A percentile compares a stretch with the other conserved stretches of the same genome.
phyloP scores from a whole-genome alignment of 2,888 invertebrate genomes.

The Leistus spinibarbis region DNA sequence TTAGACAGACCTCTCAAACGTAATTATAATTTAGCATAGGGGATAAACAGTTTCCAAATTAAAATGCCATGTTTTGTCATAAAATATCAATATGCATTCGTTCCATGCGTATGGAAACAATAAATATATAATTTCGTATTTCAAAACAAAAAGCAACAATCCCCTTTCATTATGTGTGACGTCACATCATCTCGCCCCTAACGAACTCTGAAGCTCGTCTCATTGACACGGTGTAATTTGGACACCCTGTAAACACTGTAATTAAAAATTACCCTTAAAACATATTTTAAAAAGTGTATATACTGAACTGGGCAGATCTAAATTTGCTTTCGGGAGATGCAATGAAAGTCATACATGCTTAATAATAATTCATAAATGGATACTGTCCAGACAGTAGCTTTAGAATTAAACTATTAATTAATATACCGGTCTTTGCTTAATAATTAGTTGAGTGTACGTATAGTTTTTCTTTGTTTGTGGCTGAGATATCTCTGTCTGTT shows the following conservation, averaged over 20 bases:
- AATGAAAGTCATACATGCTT: background rate
- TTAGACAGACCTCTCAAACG: too few species aligned
- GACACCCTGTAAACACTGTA: constrained; percentile 41
- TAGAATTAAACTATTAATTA: constrained; percentile 9
- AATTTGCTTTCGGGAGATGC: background rate
- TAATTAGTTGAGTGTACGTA: constrained; percentile 10
- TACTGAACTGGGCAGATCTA: background rate
- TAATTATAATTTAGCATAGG: too few species aligned
- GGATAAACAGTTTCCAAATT: background rate
- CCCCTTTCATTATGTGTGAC: background rate
- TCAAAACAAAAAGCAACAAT: background rate
- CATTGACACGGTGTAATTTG: constrained; percentile 31
- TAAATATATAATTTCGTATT: background rate
- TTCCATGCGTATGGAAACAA: background rate
- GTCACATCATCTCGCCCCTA: background rate
- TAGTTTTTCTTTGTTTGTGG: background rate
- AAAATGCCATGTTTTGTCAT: background rate
- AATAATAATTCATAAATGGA: background rate
- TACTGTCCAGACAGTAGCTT: background rate
- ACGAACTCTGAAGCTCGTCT: background rate
- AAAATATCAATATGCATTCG: background rate
- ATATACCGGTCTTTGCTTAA: constrained; percentile 33
- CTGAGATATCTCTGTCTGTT: background rate
- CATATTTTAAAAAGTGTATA: constrained; percentile 20
- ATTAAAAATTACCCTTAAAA: constrained; percentile 56